These are phyloP conservation scores for Sciurus carolinensis DNA, from an alignment of 2,797 vertebrate genomes.

Conservation along the genomic window DNA sequence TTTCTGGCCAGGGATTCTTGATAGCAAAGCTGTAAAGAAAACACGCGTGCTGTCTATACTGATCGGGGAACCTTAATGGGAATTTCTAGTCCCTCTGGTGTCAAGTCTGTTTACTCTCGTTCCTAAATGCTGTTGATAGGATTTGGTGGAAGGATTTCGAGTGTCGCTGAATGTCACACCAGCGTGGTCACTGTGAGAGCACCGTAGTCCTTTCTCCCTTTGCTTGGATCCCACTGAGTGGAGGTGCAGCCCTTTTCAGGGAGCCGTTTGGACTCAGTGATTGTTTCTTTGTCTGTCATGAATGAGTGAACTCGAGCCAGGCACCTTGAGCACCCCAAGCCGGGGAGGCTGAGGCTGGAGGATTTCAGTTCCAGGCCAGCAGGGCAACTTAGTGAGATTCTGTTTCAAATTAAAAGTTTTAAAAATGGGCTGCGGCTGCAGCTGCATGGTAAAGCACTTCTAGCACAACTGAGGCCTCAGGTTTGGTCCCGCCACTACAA, in stretches of 20 bases:
- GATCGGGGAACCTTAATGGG: neutral
- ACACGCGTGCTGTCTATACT: constrained; percentile 14
- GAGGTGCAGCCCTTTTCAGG: constrained; percentile 40
- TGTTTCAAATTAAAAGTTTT: neutral
- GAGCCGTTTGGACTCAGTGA: neutral
- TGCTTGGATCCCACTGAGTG: neutral
- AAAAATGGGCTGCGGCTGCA: neutral
- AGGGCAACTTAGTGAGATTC: neutral
- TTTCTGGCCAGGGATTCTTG: constrained; percentile 16
- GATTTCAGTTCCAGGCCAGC: neutral
- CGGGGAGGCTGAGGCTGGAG: neutral
- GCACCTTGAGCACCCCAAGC: no score
- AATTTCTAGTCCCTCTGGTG: neutral
- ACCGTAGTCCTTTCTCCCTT: neutral
- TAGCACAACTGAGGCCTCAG: neutral
- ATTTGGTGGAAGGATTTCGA: constrained; percentile 21
- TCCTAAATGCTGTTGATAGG: constrained; percentile 20
- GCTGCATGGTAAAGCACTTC: neutral
- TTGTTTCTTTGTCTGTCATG: neutral
- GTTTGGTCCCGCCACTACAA: neutral
- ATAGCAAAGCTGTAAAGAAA: neutral
- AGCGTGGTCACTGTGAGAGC: neutral
- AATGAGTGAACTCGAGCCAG: neutral
- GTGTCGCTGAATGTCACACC: neutral
- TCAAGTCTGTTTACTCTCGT: constrained; percentile 28